Conservation (phyloP, 2,888 invertebrate genomes). For the Drosophila ustulata region DNA sequence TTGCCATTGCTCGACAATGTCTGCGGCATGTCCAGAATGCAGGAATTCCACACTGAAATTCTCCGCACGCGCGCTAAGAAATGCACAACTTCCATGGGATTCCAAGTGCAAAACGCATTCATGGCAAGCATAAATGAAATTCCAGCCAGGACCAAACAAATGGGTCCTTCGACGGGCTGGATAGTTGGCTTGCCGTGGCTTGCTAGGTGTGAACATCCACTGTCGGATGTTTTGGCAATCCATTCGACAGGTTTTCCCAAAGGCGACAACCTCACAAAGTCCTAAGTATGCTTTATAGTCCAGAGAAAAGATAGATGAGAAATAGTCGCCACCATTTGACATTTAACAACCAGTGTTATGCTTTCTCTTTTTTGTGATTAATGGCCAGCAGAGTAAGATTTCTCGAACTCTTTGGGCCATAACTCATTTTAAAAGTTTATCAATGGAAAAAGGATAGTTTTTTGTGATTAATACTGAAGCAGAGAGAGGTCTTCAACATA, state of each 20-base stretch:
- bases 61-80: constrained; percentile 78
- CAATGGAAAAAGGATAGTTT: too few species aligned
- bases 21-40: constrained; percentile 75
- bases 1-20: constrained; percentile 63
- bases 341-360: too few species aligned
- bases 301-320: not conserved
- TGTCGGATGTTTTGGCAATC: not conserved
- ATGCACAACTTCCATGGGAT: constrained; percentile 78
- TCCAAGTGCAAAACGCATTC: constrained; percentile 75
- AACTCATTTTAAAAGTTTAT: too few species aligned
- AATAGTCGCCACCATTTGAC: too few species aligned
- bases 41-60: constrained; percentile 77
- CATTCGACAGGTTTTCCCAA: not conserved
- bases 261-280: too few species aligned
- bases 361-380: too few species aligned
- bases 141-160: constrained; percentile 57
- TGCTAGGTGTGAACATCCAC: constrained; percentile 12
- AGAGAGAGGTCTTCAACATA: too few species aligned
- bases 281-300: not conserved
- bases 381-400: too few species aligned
- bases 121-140: constrained; percentile 77
- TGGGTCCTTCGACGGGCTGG: constrained; percentile 25
- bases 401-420: too few species aligned
- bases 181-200: constrained; percentile 15
- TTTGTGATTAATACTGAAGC: too few species aligned